These are phyloP conservation scores for Lycorma delicatula DNA, from an alignment of 1,140 invertebrate species.

Conservation along the genomic window DNA sequence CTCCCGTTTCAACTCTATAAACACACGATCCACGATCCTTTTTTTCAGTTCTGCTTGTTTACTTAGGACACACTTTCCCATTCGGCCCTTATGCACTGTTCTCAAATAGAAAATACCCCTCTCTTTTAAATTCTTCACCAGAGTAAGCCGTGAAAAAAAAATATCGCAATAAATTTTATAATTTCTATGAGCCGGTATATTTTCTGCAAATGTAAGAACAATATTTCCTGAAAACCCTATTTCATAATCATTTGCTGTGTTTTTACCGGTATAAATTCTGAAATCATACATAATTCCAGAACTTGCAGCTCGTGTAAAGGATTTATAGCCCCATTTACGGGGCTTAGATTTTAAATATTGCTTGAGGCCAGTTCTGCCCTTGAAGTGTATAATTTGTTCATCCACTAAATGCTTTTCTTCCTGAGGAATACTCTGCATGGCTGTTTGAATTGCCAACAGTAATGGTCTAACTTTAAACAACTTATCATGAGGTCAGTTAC, in stretches of 20 bases:
- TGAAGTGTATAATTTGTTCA: neutral
- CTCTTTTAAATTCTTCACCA: neutral
- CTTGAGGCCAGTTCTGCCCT: neutral
- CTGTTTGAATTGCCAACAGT: neutral
- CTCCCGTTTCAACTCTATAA: neutral
- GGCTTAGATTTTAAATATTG: neutral
- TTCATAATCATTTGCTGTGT: neutral
- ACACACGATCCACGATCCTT: neutral
- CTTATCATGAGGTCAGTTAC: neutral
- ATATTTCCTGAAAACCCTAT: neutral
- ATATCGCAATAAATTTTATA: neutral
- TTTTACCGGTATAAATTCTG: neutral
- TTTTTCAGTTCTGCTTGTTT: constrained; percentile 5
- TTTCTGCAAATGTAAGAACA: neutral
- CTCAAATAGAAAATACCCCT: neutral
- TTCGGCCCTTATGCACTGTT: neutral
- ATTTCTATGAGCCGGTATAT: neutral
- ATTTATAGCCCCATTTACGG: neutral
- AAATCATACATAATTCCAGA: neutral
- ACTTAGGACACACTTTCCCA: neutral
- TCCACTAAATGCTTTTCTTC: neutral
- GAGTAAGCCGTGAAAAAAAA: neutral
- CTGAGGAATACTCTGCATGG: neutral
- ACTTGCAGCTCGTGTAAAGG: neutral
- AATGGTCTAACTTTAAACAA: neutral